phyloP scores from a whole-genome alignment of 1,140 invertebrate species.

The Musca vetustissima region DNA sequence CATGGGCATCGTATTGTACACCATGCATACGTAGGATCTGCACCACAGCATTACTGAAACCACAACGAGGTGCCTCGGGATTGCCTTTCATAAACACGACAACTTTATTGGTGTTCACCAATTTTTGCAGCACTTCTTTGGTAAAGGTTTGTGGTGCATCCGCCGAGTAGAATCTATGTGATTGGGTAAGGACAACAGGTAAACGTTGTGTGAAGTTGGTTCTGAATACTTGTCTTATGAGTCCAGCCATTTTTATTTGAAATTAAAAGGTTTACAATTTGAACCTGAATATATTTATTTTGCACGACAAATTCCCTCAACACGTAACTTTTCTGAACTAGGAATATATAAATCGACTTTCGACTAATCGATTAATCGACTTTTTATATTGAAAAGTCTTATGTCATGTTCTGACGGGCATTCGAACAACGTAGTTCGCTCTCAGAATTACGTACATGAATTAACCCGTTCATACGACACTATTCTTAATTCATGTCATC shows the following conservation, averaged over 20 bases:
- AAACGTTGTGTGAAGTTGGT: no score
- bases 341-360: no score
- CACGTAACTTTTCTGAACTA: no score
- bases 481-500: no score
- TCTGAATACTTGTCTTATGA: slow-evolving; percentile 6
- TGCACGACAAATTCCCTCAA: no score
- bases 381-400: no score
- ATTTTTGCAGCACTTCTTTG: slow-evolving; percentile 59
- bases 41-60: slow-evolving; percentile 96
- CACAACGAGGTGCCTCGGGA: slow-evolving; percentile 89
- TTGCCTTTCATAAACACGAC: slow-evolving; percentile 96
- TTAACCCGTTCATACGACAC: no score
- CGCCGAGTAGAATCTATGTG: not conserved
- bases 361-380: no score
- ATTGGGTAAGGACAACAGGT: not conserved
- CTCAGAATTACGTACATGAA: no score
- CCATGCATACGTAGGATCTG: slow-evolving; percentile 94
- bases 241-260: slow-evolving; percentile 3
- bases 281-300: no score
- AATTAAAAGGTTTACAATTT: not conserved
- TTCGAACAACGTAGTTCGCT: no score
- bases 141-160: slow-evolving; percentile 35
- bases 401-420: no score
- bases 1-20: slow-evolving; percentile 83
- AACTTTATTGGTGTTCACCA: slow-evolving; percentile 79